Conservation (phyloP, 1,140 invertebrate species). For the Lucilia cuprina region DNA sequence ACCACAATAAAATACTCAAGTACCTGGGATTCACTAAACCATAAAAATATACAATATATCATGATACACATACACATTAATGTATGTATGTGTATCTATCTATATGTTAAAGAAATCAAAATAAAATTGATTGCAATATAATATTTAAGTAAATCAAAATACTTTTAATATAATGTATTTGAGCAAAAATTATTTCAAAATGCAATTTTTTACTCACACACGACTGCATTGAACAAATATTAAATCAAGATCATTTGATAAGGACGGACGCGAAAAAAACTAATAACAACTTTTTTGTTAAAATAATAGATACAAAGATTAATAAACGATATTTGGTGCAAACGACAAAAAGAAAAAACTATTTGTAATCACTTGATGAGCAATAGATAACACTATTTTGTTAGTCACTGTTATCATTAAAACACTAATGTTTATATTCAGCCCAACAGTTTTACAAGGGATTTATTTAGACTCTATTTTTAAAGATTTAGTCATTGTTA, state of each 20-base stretch:
- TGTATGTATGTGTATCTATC: neutral
- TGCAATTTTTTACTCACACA: neutral
- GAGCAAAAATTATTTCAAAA: neutral
- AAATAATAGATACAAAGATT: neutral
- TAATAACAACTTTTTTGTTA: neutral
- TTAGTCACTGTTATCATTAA: neutral
- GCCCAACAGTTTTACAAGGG: too few species aligned
- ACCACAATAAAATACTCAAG: constrained; percentile 45
- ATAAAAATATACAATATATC: constrained; percentile 44
- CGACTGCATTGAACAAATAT: too few species aligned
- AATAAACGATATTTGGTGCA: neutral
- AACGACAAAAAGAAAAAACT: neutral
- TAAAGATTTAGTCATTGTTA: too few species aligned
- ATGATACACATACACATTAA: too few species aligned
- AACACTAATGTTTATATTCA: too few species aligned
- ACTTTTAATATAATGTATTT: neutral
- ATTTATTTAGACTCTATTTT: too few species aligned
- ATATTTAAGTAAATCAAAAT: neutral
- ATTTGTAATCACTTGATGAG: neutral
- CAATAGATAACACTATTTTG: neutral
- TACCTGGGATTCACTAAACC: constrained; percentile 59
- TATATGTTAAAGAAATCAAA: neutral
- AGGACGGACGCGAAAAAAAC: too few species aligned
- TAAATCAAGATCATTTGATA: too few species aligned
- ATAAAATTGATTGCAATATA: neutral